Base-by-base conservation (phyloP, 2,888 invertebrate genomes). In the Trichogramma evanescens region DNA sequence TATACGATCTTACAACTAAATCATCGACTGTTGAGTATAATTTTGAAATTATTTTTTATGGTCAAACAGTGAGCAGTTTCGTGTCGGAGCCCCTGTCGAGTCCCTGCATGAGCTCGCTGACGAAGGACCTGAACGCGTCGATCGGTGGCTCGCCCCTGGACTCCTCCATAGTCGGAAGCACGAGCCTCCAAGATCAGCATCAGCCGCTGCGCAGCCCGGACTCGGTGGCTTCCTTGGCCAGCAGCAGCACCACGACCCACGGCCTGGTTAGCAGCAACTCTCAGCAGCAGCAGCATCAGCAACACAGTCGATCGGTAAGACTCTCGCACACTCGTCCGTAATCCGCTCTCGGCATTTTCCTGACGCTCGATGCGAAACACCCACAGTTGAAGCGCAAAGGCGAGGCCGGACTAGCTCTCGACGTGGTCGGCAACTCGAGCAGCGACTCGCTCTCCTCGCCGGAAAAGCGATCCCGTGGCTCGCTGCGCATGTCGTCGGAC, bases 101-200 rank as follows among this genome's bases (percentile, higher is more conserved):
- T 57, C 66, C 65, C 10, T 74, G 74, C 63, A 69, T 74, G 70
- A 67, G 68, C 26, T 54, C 64, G 4, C 61, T 65, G 8, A 57
- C 71, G 3, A 76, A 76, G 67, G 71, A 72, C 4, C 54, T 72
- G 44, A 71, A 74, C 46, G 54, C 59, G n/a, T 62, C 71, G n/a
- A 59, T 65, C 1, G 62, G 64, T 4, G 64, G 64, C 42, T 48
- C 72, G 6, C 57, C 71, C 68, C 51, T 60, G 64, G 51, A 58
- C 66, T 54, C 9, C 38, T 63, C 48, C 53, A 61, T 45, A 66
- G 71, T 46, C 66, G 71, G 50, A 65, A 66, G 53, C 40, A 55
- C 59, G 44, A 59, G 58, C 41, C 51, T 59, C 26, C 58, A 52
- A 1, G 65, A 71, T 8, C 63, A 67, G 5, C 70, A 70, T 50